Base-by-base conservation (phyloP, 2,113 vertebrate species). In the Festucalex cinctus region DNA sequence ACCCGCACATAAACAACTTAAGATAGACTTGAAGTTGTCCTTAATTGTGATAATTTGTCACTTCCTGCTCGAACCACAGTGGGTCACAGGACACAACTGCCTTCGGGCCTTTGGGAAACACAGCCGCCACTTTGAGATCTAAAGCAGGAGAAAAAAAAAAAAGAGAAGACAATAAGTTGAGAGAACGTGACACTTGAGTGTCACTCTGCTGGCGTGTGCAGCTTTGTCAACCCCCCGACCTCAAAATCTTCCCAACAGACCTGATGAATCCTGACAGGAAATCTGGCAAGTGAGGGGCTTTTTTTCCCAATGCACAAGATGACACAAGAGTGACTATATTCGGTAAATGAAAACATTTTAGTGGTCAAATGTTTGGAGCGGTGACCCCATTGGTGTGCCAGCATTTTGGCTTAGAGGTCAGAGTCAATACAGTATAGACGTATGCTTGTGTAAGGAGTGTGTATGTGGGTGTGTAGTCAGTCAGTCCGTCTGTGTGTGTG, bases 401-500 rank as follows among this genome's bases (percentile, higher is more conserved):
- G 19, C 35, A 37, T n/a, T 22, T 19, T n/a, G 3, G 10, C 20
- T 54, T 26, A 54, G 10, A 54, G 12, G 12, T 54, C 51, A 54
- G 24, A 26, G 51, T 54, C 24, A 54, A 54, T 26, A 54, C 35
- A 41, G 12, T 41, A 61, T 26, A 64, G 26, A n/a, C 43, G 16
- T n/a, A 8, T 24, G 17, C 16, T 13, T 65, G 3, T 64, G 46
- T 53, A 32, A 26, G 35, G 73, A 17, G 65, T 51, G 60, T 71
- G 65, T 13, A 17, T 35, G 43, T 69, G 70, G 14, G 71, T 66
- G 70, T 74, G 69, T 64, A 41, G 9, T 26, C 13, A 26, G 10
- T 24, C 22, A 16, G 22, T 54, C 12, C 13, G 51, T 49, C 32
- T 16, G 64, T 66, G 59, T 78, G 66, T 65, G 68, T 86, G 86